Conservation (phyloP, 1,140 invertebrate species). For the Anadara kagoshimensis region DNA sequence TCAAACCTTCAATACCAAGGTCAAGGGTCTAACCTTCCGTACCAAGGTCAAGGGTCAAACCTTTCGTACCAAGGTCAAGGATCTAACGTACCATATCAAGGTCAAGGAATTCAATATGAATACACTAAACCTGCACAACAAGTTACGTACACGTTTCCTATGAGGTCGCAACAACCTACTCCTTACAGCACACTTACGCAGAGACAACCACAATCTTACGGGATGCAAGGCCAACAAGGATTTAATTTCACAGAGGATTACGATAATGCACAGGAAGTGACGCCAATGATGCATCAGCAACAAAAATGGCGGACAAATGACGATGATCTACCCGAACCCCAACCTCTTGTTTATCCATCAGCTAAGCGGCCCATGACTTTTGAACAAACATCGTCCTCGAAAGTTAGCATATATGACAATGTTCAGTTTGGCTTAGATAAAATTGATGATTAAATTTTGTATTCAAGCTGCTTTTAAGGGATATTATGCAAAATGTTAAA, state of each 20-base stretch:
- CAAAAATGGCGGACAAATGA: constrained; percentile 34
- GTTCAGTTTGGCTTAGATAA: constrained; percentile 47
- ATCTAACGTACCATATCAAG: constrained; percentile 14
- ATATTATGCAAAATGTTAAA: too few relatives aligned
- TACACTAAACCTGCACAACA: constrained; percentile 17
- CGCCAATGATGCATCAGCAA: constrained; percentile 51
- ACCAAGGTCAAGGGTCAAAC: not conserved
- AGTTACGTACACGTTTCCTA: constrained; percentile 6
- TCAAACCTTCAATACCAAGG: too few relatives aligned
- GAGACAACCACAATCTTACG: not conserved
- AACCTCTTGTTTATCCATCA: constrained; percentile 64
- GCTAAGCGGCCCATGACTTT: constrained; percentile 68
- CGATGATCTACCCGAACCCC: constrained; percentile 53
- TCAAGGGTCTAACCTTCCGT: too few relatives aligned
- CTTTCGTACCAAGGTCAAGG: constrained; percentile 25
- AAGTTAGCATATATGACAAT: constrained; percentile 70
- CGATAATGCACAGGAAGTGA: constrained; percentile 60
- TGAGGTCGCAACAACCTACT: constrained; percentile 34
- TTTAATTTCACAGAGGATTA: constrained; percentile 57
- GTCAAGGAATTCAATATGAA: constrained; percentile 26
- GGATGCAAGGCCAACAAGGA: constrained; percentile 7
- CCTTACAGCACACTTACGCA: constrained; percentile 48
- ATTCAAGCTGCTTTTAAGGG: too few relatives aligned
- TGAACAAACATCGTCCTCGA: constrained; percentile 65
- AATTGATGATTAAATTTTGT: not conserved